Conservation (phyloP, 2,888 invertebrate genomes). For the Megamerina dolium region DNA sequence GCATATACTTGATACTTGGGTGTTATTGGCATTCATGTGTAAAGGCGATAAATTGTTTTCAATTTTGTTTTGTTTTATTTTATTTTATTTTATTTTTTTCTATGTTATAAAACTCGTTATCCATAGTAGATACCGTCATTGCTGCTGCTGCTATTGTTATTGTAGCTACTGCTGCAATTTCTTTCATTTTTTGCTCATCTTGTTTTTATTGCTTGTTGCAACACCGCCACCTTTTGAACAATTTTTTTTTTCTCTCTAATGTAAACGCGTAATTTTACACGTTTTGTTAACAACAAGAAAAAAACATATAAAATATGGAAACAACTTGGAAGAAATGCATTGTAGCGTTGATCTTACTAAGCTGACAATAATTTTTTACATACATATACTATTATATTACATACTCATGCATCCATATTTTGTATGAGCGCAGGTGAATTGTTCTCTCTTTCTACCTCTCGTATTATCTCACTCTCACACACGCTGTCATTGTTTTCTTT, state of each 20-base stretch:
- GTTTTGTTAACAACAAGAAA: background rate
- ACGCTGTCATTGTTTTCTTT: background rate
- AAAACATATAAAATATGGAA: too few species aligned
- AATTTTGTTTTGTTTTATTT: background rate
- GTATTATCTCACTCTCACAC: background rate
- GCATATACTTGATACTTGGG: too few species aligned
- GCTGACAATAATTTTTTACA: too few species aligned
- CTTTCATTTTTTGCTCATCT: too few species aligned
- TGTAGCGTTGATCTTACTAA: too few species aligned
- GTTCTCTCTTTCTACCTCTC: background rate
- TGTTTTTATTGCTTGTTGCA: too few species aligned
- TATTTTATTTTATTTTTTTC: constrained; percentile 1
- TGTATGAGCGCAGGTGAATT: too few species aligned
- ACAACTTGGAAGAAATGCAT: too few species aligned
- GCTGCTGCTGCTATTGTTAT: constrained; percentile 16
- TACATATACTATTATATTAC: too few species aligned
- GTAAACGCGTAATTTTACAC: background rate
- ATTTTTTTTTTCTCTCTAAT: background rate
- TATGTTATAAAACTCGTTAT: background rate
- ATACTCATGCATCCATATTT: too few species aligned
- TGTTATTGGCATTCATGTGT: constrained; percentile 18
- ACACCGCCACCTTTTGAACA: background rate
- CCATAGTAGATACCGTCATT: constrained; percentile 12
- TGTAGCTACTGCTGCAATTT: too few species aligned
- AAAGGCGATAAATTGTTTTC: constrained; percentile 21